Evolutionary conservation across 2,888 invertebrate genomes (phyloP), one percentile per base, ranked within the genome.

Genomic region (Geophilus truncorum): DNA sequence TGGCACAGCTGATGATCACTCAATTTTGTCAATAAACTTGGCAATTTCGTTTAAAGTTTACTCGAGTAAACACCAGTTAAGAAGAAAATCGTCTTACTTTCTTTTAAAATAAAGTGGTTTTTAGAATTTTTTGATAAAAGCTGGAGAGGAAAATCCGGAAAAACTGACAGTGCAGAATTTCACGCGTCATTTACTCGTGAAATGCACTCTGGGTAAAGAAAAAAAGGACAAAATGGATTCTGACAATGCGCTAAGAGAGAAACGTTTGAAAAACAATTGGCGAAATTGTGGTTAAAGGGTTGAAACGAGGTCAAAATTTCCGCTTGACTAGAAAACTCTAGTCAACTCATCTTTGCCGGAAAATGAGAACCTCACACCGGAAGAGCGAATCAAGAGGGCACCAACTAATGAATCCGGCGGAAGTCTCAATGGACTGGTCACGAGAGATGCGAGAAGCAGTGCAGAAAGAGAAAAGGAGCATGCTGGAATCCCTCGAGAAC

Each of bases 371-470:
- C 70, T 70, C 15, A 70, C 15, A 70, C 70, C 25, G 70, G 70
- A 70, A 25, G 25, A 10, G 4, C 28, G 70, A 70, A 70, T 70
- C 70, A 70, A 70, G 70, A 70, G 70, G 70, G 25, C 70, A 70
- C 70, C 70, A 70, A 70, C 70, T 70, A 70, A 70, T 70, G 70
- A 70, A 70, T 70, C 70, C 70, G 70, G 70, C 25, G 70, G 70
- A 70, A 70, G 70, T 70, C 70, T 70, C 70, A 70, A 70, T 70
- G 70, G 70, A 70, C 15, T 70, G 70, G 70, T 25, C 70, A 28
- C 70, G n/a, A 70, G 70, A 70, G 70, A 28, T 70, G 70, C 5
- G 23, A 70, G 25, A 23, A 70, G 70, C 12, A 70, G 28, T 28
- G 10, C 28, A 28, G 70, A 70, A 10, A 21, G 23, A 70, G 70